Evolutionary conservation across 1,140 invertebrate species (phyloP), one percentile per base, ranked within the genome.

Genomic region (Colletes gigas): DNA sequence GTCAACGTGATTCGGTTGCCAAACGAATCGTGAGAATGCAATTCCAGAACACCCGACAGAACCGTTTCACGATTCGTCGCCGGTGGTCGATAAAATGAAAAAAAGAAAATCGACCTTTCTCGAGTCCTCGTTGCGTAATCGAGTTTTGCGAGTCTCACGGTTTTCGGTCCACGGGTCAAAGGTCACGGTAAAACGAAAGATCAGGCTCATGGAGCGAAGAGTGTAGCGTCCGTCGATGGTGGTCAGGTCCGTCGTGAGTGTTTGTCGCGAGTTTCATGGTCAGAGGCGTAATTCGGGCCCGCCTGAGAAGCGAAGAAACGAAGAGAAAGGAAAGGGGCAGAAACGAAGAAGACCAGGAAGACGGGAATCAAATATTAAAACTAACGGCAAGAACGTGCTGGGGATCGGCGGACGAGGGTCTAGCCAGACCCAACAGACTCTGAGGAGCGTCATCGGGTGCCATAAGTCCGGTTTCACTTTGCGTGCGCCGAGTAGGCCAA

Each of bases 401-500:
- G 74, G 66, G 60, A 68, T 52, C 66, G 65, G 30, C 30, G 30
- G 30, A 30, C 30, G 30, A 15, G 54, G 17, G 62, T 71, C 54
- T 47, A 30, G n/a, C 4, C 50, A n/a, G 59, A 55, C 54, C 30
- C 55, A 39, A 12, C 10, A 10, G 59, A 68, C 50, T n/a, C 47
- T 21, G 41, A 21, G 14, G 4, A 14, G 6, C 21, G 39, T 44
- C 17, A 21, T 47, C 21, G 14, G 14, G 55, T 41, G 17, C 54
- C 52, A 17, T 62, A 60, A 77, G 39, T 39, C 10, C 74, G 7
- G 15, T 39, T 4, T 88, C 70, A 90, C 68, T 92, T 91, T 0
- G 82, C 89, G 66, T 96, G 95, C 55, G 94, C 96, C 41, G 94
- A 94, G 89, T 96, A 96, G 4, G 96, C 96, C 82, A 96, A 85